Evolutionary conservation across 2,888 invertebrate species (phyloP).

Genomic region (Andrena camellia): DNA sequence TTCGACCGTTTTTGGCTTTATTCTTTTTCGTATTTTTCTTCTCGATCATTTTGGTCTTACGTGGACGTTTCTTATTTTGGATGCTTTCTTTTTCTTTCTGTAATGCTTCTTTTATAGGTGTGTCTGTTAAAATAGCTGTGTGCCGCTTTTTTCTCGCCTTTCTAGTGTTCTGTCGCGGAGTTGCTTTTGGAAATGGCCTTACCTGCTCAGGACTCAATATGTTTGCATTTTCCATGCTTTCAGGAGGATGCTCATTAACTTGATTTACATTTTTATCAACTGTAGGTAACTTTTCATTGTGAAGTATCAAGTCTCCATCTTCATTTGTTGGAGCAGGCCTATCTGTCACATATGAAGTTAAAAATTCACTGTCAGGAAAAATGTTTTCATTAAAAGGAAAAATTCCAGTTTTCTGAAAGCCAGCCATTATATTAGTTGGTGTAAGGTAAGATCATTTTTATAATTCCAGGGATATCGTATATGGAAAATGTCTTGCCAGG

Average conservation of each 20-base stretch:
- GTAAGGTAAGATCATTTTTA: not conserved
- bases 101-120: not conserved
- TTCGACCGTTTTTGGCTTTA: too few relatives aligned
- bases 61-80: not conserved
- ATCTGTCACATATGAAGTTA: not conserved
- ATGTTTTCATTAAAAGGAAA: not conserved
- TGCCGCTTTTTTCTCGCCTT: not conserved
- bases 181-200: constrained; percentile 7
- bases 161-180: not conserved
- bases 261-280: not conserved
- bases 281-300: constrained; percentile 1
- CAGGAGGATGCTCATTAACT: not conserved
- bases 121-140: not conserved
- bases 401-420: not conserved
- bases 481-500: not conserved
- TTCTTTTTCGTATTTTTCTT: not conserved
- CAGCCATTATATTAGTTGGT: not conserved
- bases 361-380: not conserved
- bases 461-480: not conserved
- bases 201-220: not conserved
- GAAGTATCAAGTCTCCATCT: not conserved
- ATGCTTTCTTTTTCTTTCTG: not conserved
- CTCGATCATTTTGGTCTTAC: not conserved
- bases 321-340: not conserved
- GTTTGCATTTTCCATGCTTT: not conserved